A percentile compares a stretch with the other conserved stretches of the same genome.
phyloP scores from a whole-genome alignment of 2,888 invertebrate species.

The Parochlus steinenii region DNA sequence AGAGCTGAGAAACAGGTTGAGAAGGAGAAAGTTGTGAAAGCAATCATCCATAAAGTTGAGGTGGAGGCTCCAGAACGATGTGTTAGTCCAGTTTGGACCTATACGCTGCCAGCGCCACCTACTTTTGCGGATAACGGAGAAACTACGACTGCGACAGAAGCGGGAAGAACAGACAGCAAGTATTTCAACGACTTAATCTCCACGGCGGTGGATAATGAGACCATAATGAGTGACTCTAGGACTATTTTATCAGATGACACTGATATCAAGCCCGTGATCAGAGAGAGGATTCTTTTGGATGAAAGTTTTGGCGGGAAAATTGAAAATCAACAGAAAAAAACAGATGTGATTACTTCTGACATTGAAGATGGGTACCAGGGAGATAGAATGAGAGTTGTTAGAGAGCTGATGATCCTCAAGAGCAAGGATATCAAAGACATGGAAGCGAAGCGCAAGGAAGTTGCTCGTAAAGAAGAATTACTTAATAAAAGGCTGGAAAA shows the following conservation, averaged over 20 bases:
- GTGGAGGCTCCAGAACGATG: slow-evolving; percentile 11
- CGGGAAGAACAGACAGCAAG: slow-evolving; percentile 1
- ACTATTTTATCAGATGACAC: slow-evolving; percentile 10
- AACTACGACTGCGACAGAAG: slow-evolving; percentile 3
- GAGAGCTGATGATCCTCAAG: no score
- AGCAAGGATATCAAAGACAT: no score
- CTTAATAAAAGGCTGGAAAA: no score
- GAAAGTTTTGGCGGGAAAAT: slow-evolving; percentile 2
- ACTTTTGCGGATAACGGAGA: slow-evolving; percentile 12
- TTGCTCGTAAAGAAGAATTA: no score
- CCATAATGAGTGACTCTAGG: slow-evolving; percentile 12
- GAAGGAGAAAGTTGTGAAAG: not conserved
- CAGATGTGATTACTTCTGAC: slow-evolving; percentile 15
- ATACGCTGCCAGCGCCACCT: slow-evolving; percentile 15
- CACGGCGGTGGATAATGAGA: slow-evolving; percentile 12
- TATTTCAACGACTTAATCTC: slow-evolving; percentile 11
- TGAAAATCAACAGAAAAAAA: no score
- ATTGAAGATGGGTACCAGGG: slow-evolving; percentile 19
- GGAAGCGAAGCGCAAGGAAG: no score
- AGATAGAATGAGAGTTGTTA: no score
- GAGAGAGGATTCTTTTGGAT: slow-evolving; percentile 2
- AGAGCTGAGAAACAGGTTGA: not conserved
- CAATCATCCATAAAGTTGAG: not conserved
- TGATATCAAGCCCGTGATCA: slow-evolving; percentile 7
- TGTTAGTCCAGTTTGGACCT: slow-evolving; percentile 16